Percentiles rank a stretch among this genome's conserved stretches.
Evolutionary conservation across 1,140 invertebrate genomes (phyloP).

Genomic region (Copidosoma floridanum): DNA sequence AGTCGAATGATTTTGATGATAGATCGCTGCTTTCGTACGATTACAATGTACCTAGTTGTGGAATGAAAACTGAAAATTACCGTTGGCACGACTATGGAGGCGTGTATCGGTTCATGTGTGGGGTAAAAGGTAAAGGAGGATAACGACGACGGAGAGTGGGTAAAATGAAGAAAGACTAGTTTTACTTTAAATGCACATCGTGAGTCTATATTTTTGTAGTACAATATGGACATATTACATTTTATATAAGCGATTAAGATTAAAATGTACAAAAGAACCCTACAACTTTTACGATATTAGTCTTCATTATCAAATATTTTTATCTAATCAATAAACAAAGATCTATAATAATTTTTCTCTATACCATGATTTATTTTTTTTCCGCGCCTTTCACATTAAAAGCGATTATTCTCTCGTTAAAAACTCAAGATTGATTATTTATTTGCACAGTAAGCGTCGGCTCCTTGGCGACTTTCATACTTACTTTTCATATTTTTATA

Average conservation of each 20-base stretch:
- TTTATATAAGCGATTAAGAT: constrained; percentile 17
- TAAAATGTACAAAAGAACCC: constrained; percentile 26
- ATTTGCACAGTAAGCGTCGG: background rate
- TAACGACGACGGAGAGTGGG: too few relatives aligned
- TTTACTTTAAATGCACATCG: constrained; percentile 22
- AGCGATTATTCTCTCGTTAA: too few relatives aligned
- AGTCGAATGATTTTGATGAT: too few relatives aligned
- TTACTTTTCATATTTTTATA: too few relatives aligned
- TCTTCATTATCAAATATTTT: constrained; percentile 25
- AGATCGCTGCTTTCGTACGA: too few relatives aligned
- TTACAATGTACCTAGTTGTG: too few relatives aligned
- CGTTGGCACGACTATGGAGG: too few relatives aligned
- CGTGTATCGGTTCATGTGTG: too few relatives aligned
- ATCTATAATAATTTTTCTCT: constrained; percentile 9
- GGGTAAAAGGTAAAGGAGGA: too few relatives aligned
- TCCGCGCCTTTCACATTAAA: too few relatives aligned
- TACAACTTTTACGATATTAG: too few relatives aligned
- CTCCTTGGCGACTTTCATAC: background rate
- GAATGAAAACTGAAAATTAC: too few relatives aligned
- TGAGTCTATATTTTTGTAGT: constrained; percentile 24
- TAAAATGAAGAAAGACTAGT: constrained; percentile 6
- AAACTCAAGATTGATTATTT: background rate
- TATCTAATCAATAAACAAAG: constrained; percentile 2
- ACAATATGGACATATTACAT: constrained; percentile 16
- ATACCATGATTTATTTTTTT: background rate